Base-by-base conservation (phyloP, 1,140 invertebrate species). In the Plutomurus gul region DNA sequence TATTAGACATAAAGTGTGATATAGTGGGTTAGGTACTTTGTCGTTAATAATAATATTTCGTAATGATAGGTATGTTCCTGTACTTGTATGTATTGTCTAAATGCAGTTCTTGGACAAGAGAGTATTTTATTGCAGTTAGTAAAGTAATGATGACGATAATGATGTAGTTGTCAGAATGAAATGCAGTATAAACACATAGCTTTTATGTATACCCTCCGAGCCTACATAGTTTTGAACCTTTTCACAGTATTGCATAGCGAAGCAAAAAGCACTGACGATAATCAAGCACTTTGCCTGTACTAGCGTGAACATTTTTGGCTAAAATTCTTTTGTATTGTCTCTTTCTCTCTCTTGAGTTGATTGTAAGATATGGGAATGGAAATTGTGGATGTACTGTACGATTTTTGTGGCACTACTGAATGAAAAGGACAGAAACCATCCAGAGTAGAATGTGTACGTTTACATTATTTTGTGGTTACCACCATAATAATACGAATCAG, bases 291-390 rank as follows among this genome's bases (percentile, higher is more conserved):
- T 65, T 36, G 56, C 30, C 27, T 36, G 16, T 33, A 65, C 10
- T 36, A 65, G 16, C 30, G 56, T 30, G 11, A 27, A 36, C 13
- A 65, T 65, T 65, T 65, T 65, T 36, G 56, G 30, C 56, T 36
- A 30, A 65, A 65, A 65, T n/a, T 33, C 56, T 33, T 65, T 65
- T 65, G 16, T 65, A 65, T 65, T 65, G 56, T 65, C 56, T 65
- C 56, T 65, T 43, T n/a, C 39, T 43, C 10, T n/a, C n/a, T 43
- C 10, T 43, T 10, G 56, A 7, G 27, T 65, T 65, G 56, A 65
- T 65, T 65, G 56, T 65, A 33, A 65, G 56, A 65, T 65, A 65
- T 33, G 56, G 56, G 56, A 65, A 65, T 33, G 56, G 56, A 65
- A 51, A 65, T 65, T 65, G 56, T 65, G 56, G 18, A 65, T 65